A percentile compares a stretch with the other conserved stretches of the same genome.
phyloP scores from a whole-genome alignment of 2,888 invertebrate species.

The Operophtera brumata region DNA sequence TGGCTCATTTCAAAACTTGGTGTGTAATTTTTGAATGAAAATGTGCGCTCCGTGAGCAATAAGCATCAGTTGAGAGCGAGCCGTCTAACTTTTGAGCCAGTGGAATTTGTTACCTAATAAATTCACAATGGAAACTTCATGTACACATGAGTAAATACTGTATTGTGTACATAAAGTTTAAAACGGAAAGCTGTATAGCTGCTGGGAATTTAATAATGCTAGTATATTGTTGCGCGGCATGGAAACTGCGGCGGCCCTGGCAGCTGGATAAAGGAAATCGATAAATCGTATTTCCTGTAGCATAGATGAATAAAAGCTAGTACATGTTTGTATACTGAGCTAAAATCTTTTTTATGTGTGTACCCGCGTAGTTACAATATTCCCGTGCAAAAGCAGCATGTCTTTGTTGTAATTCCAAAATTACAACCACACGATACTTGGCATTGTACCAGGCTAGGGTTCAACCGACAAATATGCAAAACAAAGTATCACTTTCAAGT shows the following conservation, averaged over 20 bases:
- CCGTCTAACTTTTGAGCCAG: conserved; percentile 29
- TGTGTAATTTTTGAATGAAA: conserved; percentile 45
- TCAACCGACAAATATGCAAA: not conserved
- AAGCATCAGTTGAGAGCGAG: conserved; percentile 38
- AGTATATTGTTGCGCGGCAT: not conserved
- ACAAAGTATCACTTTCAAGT: not conserved
- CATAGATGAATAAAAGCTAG: not conserved
- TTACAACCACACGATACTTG: not conserved
- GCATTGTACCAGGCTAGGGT: not conserved
- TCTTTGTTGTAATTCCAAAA: not conserved
- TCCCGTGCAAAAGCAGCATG: not conserved
- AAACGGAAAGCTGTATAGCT: conserved; percentile 4
- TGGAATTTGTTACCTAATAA: conserved; percentile 25
- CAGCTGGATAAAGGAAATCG: conserved; percentile 2
- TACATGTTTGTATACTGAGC: not conserved
- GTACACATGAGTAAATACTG: conserved; percentile 16
- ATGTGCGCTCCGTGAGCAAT: conserved; percentile 45
- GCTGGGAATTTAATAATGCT: conserved; percentile 6
- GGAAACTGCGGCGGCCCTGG: not conserved
- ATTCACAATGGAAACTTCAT: conserved; percentile 26
- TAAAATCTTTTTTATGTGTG: not conserved
- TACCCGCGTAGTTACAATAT: not conserved
- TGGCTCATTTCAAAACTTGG: conserved; percentile 30
- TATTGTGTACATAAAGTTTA: not conserved
- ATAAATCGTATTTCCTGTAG: not conserved